Conservation (phyloP, 2,113 vertebrate species). For the Noctilio leporinus region DNA sequence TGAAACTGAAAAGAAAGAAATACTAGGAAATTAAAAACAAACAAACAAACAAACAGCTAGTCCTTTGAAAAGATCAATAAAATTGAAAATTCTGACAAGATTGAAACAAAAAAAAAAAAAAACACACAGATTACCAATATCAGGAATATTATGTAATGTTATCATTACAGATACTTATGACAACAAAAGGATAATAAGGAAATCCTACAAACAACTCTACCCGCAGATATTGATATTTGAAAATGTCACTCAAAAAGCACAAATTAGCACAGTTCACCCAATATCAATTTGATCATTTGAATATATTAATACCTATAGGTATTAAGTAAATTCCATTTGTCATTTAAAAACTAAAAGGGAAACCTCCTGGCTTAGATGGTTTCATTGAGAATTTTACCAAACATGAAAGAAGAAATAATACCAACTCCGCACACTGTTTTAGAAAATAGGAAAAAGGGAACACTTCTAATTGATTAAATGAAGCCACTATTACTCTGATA, state of each 20-base stretch:
- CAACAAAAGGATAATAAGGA: not conserved
- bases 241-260: not conserved
- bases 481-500: not conserved
- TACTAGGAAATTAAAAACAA: not conserved
- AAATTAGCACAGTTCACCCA: not conserved
- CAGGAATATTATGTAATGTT: not conserved
- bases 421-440: not conserved
- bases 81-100: not conserved
- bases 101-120: not conserved
- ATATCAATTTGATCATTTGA: not conserved
- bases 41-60: not conserved
- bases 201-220: not conserved
- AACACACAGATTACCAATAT: not conserved
- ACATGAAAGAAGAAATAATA: not conserved
- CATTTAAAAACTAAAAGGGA: not conserved
- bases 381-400: not conserved
- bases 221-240: slow-evolving; percentile 11
- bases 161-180: not conserved
- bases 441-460: not conserved
- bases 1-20: not conserved
- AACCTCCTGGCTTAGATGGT: not conserved
- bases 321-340: not conserved
- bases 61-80: not conserved
- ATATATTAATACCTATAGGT: not conserved
- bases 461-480: not conserved